Percentiles rank a stretch among this genome's conserved stretches.
phyloP scores from a whole-genome alignment of 2,797 vertebrate genomes.

The Arctocebus calabarensis region DNA sequence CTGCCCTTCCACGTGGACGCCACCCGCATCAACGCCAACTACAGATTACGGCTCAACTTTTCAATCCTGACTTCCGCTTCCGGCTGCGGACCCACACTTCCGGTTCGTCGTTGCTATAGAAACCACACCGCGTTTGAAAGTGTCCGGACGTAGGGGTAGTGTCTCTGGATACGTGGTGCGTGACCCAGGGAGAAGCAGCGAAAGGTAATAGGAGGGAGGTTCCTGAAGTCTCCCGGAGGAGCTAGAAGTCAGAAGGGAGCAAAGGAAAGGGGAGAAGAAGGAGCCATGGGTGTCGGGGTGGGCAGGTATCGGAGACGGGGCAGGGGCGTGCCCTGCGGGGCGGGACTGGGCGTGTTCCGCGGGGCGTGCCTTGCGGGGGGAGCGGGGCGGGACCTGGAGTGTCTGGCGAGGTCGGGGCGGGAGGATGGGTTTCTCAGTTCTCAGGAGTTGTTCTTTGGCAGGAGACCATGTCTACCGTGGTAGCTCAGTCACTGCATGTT shows the following conservation, averaged over 20 bases:
- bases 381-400: too few relatives aligned
- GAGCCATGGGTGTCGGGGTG: too few relatives aligned
- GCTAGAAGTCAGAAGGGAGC: background rate
- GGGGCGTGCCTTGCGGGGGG: background rate
- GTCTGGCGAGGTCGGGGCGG: background rate
- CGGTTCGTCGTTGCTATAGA: constrained; percentile 75
- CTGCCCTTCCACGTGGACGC: background rate
- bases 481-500: constrained; percentile 89
- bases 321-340: too few relatives aligned
- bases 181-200: background rate
- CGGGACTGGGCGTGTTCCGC: too few relatives aligned
- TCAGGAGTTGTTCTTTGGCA: background rate
- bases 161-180: background rate
- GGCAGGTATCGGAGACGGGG: background rate
- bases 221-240: background rate
- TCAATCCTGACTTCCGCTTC: constrained; percentile 68
- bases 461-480: constrained; percentile 86
- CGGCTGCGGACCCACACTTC: constrained; percentile 55
- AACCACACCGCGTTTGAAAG: constrained; percentile 51
- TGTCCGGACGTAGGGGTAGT: rapidly evolving
- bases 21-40: rapidly evolving
- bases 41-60: rapidly evolving
- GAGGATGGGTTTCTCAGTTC: rapidly evolving
- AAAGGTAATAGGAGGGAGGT: background rate
- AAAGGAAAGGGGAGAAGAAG: background rate